These are phyloP conservation scores for Phataginus tetradactyla DNA, from an alignment of 2,797 vertebrate species.

Conservation along the genomic window DNA sequence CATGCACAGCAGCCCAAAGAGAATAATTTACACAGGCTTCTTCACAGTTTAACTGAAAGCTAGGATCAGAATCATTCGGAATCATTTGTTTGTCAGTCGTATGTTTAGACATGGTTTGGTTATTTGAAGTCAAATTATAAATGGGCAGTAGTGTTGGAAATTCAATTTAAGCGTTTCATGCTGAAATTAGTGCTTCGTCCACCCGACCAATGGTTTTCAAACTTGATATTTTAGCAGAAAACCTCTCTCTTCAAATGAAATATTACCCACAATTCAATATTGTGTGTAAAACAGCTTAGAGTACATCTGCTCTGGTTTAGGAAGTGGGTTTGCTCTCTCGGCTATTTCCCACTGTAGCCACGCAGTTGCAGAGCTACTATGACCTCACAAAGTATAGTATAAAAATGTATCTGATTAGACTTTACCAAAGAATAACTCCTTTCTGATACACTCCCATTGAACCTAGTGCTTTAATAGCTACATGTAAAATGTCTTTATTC, in stretches of 20 bases:
- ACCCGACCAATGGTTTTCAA: constrained; percentile 42
- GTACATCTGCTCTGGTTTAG: constrained; percentile 47
- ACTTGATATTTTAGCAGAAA: constrained; percentile 56
- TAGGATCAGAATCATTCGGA: constrained; percentile 47
- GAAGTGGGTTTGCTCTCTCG: constrained; percentile 40
- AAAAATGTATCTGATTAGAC: not conserved
- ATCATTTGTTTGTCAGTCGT: constrained; percentile 56
- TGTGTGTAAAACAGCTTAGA: constrained; percentile 21
- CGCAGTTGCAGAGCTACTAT: not conserved
- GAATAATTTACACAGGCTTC: constrained; percentile 34
- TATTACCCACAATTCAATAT: constrained; percentile 42
- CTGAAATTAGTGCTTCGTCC: constrained; percentile 54
- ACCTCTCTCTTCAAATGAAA: constrained; percentile 46
- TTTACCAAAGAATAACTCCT: not conserved
- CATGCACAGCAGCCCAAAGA: not conserved
- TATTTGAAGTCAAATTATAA: constrained; percentile 64
- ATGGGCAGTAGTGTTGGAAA: constrained; percentile 45
- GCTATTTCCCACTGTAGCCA: not conserved
- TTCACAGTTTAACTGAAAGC: constrained; percentile 52
- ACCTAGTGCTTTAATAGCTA: not conserved
- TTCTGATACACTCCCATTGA: not conserved
- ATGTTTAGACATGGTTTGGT: constrained; percentile 50
- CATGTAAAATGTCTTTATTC: not conserved
- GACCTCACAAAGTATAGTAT: not conserved
- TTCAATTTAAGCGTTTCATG: constrained; percentile 65